Conservation (phyloP, 1,140 invertebrate species). For the Physella acuta region DNA sequence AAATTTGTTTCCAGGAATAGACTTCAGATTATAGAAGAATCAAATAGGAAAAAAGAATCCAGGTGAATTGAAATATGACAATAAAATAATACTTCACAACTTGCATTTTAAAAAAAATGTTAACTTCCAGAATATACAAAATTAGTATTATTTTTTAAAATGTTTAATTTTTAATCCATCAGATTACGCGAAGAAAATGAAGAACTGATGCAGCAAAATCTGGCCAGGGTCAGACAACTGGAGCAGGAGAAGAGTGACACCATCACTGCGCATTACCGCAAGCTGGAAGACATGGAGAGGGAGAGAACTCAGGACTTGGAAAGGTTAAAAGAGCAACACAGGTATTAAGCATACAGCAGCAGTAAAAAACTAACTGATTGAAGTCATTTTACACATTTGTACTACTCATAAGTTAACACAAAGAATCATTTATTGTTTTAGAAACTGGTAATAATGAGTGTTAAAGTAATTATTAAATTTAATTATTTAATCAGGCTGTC, state of each 20-base stretch:
- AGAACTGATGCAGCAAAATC: conserved; percentile 39
- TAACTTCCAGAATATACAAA: no score
- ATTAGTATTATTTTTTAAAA: no score
- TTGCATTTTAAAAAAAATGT: no score
- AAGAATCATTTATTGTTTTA: not conserved
- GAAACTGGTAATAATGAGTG: not conserved
- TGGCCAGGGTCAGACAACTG: conserved; percentile 38
- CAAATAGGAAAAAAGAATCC: conserved; percentile 42
- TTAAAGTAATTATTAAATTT: not conserved
- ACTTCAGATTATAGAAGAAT: conserved; percentile 47
- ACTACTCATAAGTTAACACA: not conserved
- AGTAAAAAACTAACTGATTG: no score
- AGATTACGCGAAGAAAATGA: conserved; percentile 50
- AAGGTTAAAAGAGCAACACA: conserved; percentile 46
- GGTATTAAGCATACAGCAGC: no score
- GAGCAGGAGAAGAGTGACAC: conserved; percentile 48
- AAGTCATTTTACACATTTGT: not conserved
- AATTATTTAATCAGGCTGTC: conserved; percentile 1
- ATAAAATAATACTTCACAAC: no score
- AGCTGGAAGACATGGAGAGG: conserved; percentile 41
- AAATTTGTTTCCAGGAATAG: conserved; percentile 40
- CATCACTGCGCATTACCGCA: conserved; percentile 33
- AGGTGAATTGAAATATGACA: conserved; percentile 34
- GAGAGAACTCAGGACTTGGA: conserved; percentile 41
- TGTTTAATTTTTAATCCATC: conserved; percentile 7